Conservation (phyloP, 2,113 vertebrate genomes). For the Galemys pyrenaicus region DNA sequence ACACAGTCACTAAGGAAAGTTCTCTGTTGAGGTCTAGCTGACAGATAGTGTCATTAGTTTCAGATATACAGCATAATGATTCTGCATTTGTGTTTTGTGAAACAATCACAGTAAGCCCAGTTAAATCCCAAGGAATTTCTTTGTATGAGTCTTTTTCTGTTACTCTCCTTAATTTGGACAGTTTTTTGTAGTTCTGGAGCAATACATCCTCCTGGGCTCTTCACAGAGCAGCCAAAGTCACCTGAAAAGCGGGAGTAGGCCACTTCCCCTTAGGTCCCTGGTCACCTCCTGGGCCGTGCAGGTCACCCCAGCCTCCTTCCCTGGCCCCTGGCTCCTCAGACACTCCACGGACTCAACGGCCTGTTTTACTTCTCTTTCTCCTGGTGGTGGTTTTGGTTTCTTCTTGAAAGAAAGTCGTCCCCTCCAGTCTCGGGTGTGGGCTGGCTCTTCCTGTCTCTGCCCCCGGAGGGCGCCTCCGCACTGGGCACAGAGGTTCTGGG, state of each 20-base stretch:
- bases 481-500: too few species aligned
- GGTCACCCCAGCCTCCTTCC: not conserved
- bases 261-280: not conserved
- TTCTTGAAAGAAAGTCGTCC: too few species aligned
- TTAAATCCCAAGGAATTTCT: not conserved
- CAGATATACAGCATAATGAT: too few species aligned
- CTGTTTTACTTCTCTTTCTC: not conserved
- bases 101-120: too few species aligned
- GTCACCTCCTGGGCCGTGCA: not conserved
- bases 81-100: too few species aligned
- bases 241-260: not conserved
- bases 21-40: too few species aligned
- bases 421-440: not conserved
- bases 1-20: not conserved
- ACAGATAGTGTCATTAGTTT: too few species aligned
- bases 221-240: not conserved
- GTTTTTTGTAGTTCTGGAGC: not conserved
- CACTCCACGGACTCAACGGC: not conserved
- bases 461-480: not conserved
- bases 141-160: not conserved
- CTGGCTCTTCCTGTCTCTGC: not conserved
- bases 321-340: not conserved
- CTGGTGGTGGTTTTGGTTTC: not conserved
- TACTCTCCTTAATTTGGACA: not conserved
- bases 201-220: not conserved